These are phyloP conservation scores for Neoniphon sammara DNA, from an alignment of 2,797 vertebrate genomes.

Conservation along the genomic window DNA sequence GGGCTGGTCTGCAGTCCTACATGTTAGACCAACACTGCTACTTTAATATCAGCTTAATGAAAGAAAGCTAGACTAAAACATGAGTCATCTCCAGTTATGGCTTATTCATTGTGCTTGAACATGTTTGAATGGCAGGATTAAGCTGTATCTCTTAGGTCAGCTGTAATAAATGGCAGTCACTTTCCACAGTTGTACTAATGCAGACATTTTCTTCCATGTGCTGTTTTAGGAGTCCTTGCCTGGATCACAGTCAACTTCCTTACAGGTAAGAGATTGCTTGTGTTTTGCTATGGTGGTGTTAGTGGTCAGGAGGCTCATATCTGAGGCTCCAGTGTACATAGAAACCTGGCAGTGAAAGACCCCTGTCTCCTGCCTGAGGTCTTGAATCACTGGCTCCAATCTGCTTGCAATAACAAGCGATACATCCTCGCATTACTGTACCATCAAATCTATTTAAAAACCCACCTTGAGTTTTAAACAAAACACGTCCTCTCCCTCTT, in stretches of 20 bases:
- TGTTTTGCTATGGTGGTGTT: conserved; percentile 77
- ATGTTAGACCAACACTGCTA: conserved; percentile 40
- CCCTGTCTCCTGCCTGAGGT: conserved; percentile 71
- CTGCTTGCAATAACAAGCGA: conserved; percentile 61
- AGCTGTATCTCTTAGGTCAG: neutral
- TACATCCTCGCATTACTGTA: conserved; percentile 43
- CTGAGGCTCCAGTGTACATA: conserved; percentile 76
- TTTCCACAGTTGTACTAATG: conserved; percentile 47
- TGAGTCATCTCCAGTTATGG: conserved; percentile 1
- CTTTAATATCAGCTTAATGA: conserved; percentile 52
- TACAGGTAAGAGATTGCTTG: conserved; percentile 90
- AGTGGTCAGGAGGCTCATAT: conserved; percentile 71
- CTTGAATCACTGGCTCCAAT: conserved; percentile 66
- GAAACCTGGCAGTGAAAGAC: conserved; percentile 61
- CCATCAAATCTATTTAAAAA: conserved; percentile 43
- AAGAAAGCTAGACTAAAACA: conserved; percentile 30
- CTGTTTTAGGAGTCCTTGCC: conserved; percentile 91
- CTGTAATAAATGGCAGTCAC: conserved; percentile 22
- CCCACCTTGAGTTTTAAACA: conserved; percentile 12
- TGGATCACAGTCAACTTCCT: conserved; percentile 99
- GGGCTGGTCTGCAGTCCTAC: conserved; percentile 63
- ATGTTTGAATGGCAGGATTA: conserved; percentile 29
- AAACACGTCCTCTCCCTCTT: conserved; percentile 24
- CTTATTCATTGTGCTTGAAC: conserved; percentile 20
- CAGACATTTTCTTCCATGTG: conserved; percentile 51